phyloP scores from a whole-genome alignment of 1,140 invertebrate species.

The Archegozetes longisetosus region DNA sequence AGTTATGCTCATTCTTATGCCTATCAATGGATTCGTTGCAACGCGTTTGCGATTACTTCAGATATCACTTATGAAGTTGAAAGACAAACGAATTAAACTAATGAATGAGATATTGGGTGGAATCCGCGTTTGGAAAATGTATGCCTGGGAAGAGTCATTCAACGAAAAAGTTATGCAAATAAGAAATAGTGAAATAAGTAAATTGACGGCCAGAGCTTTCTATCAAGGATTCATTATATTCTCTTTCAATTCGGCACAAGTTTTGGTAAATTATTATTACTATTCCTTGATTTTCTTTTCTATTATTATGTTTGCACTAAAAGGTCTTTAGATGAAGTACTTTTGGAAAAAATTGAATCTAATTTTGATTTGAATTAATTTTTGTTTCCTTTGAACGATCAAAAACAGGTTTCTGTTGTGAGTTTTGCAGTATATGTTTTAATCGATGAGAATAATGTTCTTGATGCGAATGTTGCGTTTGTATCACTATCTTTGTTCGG shows the following conservation, averaged over 20 bases:
- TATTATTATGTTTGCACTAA: too few relatives aligned
- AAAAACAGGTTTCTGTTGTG: conserved; percentile 12
- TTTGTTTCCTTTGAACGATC: too few relatives aligned
- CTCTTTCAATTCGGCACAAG: conserved; percentile 18
- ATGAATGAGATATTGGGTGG: conserved; percentile 33
- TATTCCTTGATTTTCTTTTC: conserved; percentile 4
- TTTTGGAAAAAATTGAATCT: too few relatives aligned
- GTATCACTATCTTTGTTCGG: conserved; percentile 39
- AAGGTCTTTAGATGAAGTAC: too few relatives aligned
- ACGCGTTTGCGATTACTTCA: conserved; percentile 47
- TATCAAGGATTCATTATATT: conserved; percentile 13
- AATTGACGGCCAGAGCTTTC: conserved; percentile 10
- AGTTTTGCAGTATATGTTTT: conserved; percentile 20
- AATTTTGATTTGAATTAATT: too few relatives aligned
- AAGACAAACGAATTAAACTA: conserved; percentile 32
- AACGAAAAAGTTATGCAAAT: conserved; percentile 7
- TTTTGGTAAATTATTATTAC: conserved; percentile 11
- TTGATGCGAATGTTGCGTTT: conserved; percentile 37
- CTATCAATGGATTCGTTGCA: conserved; percentile 73
- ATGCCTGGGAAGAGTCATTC: conserved; percentile 49
- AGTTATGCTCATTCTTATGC: conserved; percentile 50
- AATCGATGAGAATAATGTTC: conserved; percentile 21
- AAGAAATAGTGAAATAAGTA: conserved; percentile 14
- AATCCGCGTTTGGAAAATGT: conserved; percentile 48
- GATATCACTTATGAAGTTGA: conserved; percentile 24